Evolutionary conservation across 2,797 vertebrate species (phyloP), one percentile per base, ranked within the genome.

Genomic region (Myoxocephalus aenaeus): DNA sequence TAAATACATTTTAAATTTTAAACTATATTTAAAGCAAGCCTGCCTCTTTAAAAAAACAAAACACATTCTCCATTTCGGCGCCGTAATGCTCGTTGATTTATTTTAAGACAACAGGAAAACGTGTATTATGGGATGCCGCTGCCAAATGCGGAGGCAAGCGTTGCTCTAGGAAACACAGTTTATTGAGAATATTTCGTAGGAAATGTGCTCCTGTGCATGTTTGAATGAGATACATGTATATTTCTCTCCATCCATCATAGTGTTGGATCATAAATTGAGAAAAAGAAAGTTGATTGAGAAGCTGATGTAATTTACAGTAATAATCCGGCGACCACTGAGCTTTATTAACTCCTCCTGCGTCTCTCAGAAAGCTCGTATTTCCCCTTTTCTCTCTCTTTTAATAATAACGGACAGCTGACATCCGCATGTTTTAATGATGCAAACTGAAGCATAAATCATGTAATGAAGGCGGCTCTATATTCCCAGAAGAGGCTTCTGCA

Each of bases 341-440:
- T 46, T 12, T 1, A 20, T 57, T 15, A 34, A 14, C 62, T 69
- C 68, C 22, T 38, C 44, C 59, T 38, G 8, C 0, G 1, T 10
- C 18, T 18, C 42, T 64, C 48, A 12, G 25, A 61, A 70, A 46
- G 7, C n/a, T 75, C 8, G 0, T 38, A 7, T n/a, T 53, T 29
- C 9, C 20, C 2, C 8, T 32, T 7, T 9, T 36, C 32, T 8
- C 6, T 36, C 53, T 11, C 5, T 51, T 17, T 3, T 53, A 53
- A 70, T 51, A n/a, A 46, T 54, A n/a, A 83, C 3, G 11, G 75
- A 78, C 63, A 69, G 67, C 42, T 71, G 71, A 73, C 63, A 18
- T 25, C 64, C 40, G 51, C 65, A 34, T 44, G 50, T 34, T 65
- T 61, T 70, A 58, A 82, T 86, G 83, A 85, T 44, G 81, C 75